phyloP scores from a whole-genome alignment of 2,888 invertebrate species.

The Papilio demoleus region DNA sequence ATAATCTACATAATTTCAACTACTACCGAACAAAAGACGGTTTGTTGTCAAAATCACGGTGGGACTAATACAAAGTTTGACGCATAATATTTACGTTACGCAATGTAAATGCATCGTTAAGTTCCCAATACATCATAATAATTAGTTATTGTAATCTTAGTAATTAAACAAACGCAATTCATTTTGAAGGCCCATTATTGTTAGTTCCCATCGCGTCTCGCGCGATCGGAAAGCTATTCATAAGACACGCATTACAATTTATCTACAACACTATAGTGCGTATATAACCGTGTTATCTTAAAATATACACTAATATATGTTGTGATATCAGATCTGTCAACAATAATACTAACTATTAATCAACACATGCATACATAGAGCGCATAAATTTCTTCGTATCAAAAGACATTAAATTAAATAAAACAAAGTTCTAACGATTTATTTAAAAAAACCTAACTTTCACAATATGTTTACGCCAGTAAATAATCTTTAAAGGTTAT shows the following conservation, averaged over 20 bases:
- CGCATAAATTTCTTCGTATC: not conserved
- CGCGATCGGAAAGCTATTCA: slow-evolving; percentile 31
- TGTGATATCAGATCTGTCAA: no score
- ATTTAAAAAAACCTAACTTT: not conserved
- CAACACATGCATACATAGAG: not conserved
- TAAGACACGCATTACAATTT: slow-evolving; percentile 20
- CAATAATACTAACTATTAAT: not conserved
- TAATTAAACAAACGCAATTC: slow-evolving; percentile 41
- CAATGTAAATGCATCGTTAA: slow-evolving; percentile 31
- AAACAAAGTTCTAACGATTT: not conserved
- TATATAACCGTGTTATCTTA: not conserved
- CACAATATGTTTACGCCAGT: not conserved
- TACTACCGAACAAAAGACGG: not conserved
- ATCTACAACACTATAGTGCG: not conserved
- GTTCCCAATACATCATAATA: slow-evolving; percentile 35
- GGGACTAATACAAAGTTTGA: slow-evolving; percentile 20
- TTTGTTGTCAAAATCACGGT: slow-evolving; percentile 5
- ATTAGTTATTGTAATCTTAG: slow-evolving; percentile 37
- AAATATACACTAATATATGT: no score
- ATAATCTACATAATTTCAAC: no score
- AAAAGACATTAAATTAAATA: not conserved
- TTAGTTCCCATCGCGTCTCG: slow-evolving; percentile 36
- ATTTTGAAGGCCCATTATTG: slow-evolving; percentile 34
- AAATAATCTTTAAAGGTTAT: slow-evolving; percentile 5
- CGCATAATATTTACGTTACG: slow-evolving; percentile 35